These are phyloP conservation scores for Aleiodes testaceus DNA, from an alignment of 2,888 invertebrate genomes.

Conservation along the genomic window DNA sequence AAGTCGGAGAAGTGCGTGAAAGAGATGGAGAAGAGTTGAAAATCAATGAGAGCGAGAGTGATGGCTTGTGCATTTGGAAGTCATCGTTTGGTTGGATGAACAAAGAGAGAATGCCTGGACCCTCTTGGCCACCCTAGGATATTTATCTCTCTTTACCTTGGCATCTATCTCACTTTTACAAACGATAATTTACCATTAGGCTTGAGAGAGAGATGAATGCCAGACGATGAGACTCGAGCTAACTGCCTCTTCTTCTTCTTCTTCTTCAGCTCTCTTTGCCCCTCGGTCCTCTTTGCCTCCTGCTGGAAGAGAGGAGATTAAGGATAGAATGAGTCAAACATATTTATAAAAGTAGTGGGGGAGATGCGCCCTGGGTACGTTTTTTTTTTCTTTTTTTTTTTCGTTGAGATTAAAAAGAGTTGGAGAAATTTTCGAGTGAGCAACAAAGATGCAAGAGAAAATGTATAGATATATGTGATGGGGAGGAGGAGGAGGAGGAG, in stretches of 20 bases:
- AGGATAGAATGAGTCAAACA: too few species aligned
- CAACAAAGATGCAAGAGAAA: constrained; percentile 4
- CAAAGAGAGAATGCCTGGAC: constrained; percentile 46
- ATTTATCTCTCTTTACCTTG: constrained; percentile 23
- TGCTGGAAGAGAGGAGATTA: too few species aligned
- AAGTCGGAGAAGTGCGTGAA: constrained; percentile 16
- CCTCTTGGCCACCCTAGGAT: constrained; percentile 61
- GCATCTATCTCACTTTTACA: constrained; percentile 24
- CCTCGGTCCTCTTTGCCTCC: too few species aligned
- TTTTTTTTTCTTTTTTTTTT: neutral
- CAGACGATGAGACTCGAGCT: neutral
- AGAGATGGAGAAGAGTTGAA: constrained; percentile 6
- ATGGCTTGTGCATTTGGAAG: constrained; percentile 37
- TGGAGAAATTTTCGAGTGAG: constrained; percentile 7
- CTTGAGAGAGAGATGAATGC: neutral
- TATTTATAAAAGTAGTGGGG: too few species aligned
- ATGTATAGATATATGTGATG: too few species aligned
- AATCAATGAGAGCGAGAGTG: constrained; percentile 52
- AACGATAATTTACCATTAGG: constrained; percentile 23
- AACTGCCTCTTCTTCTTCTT: too few species aligned
- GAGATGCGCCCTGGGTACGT: too few species aligned
- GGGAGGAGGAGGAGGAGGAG: neutral
- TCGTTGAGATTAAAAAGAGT: constrained; percentile 22
- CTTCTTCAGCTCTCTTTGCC: too few species aligned
- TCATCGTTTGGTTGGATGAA: too few species aligned